Conservation (phyloP, 2,113 vertebrate species). For the Eonycteris spelaea region DNA sequence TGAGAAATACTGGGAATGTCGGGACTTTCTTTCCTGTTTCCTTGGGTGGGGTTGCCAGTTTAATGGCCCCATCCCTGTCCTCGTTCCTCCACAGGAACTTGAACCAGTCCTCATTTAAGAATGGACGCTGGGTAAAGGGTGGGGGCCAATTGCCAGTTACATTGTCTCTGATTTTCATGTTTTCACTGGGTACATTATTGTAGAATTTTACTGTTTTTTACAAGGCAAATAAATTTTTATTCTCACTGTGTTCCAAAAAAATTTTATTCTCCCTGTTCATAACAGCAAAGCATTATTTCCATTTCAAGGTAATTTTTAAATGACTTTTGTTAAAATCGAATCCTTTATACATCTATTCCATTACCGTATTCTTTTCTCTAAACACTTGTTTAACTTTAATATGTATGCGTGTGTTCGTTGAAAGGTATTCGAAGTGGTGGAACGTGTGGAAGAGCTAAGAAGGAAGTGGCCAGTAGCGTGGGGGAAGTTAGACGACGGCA, state of each 20-base stretch:
- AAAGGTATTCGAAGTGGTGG: slow-evolving; percentile 99
- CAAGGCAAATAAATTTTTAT: background rate
- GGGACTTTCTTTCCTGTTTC: background rate
- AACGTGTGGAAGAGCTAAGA: slow-evolving; percentile 96
- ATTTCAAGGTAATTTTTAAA: slow-evolving; percentile 5
- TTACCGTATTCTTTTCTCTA: background rate
- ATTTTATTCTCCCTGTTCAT: background rate
- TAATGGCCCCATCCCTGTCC: background rate
- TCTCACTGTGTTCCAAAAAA: background rate
- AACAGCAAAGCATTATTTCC: background rate
- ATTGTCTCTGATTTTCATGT: background rate
- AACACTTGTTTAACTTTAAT: background rate
- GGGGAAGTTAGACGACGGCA: slow-evolving; percentile 98
- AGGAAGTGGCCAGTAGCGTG: slow-evolving; percentile 98
- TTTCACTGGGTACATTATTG: background rate
- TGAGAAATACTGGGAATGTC: background rate
- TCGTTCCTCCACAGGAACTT: background rate
- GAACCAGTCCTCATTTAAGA: background rate
- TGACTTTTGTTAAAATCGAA: background rate
- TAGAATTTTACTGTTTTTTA: slow-evolving; percentile 9
- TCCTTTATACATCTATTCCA: background rate
- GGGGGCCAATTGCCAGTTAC: background rate
- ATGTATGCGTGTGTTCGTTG: slow-evolving; percentile 28
- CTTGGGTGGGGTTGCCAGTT: background rate
- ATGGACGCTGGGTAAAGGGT: background rate